phyloP scores from a whole-genome alignment of 2,797 vertebrate genomes.

The Anniella stebbinsi region DNA sequence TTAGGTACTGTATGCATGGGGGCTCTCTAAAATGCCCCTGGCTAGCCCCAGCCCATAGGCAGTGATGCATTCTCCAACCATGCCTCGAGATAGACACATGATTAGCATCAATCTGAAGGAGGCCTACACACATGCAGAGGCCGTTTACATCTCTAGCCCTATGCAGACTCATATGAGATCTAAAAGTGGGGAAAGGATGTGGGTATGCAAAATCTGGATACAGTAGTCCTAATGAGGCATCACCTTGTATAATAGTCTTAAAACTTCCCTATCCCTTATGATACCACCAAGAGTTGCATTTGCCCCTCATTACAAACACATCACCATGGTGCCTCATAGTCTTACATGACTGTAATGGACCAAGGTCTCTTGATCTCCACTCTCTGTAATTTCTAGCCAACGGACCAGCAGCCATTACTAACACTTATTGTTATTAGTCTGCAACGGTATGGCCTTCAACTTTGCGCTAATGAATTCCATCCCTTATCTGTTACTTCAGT shows the following conservation, averaged over 20 bases:
- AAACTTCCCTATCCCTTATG: not conserved
- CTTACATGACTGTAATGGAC: not conserved
- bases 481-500: not conserved
- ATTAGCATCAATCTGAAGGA: too few species aligned
- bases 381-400: not conserved
- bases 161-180: not conserved
- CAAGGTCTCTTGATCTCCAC: not conserved
- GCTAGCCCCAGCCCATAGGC: not conserved
- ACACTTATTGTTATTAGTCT: not conserved
- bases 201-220: not conserved
- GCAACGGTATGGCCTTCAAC: not conserved
- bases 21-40: not conserved
- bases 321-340: not conserved
- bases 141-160: not conserved
- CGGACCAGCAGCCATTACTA: not conserved
- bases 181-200: not conserved
- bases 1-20: not conserved
- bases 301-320: not conserved
- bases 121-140: too few species aligned
- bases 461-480: not conserved
- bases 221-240: not conserved
- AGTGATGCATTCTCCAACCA: not conserved
- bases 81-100: too few species aligned
- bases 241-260: not conserved
- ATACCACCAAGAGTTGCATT: not conserved